A percentile compares a stretch with the other conserved stretches of the same genome.
phyloP scores from a whole-genome alignment of 2,113 vertebrate species.

The Eptesicus fuscus region DNA sequence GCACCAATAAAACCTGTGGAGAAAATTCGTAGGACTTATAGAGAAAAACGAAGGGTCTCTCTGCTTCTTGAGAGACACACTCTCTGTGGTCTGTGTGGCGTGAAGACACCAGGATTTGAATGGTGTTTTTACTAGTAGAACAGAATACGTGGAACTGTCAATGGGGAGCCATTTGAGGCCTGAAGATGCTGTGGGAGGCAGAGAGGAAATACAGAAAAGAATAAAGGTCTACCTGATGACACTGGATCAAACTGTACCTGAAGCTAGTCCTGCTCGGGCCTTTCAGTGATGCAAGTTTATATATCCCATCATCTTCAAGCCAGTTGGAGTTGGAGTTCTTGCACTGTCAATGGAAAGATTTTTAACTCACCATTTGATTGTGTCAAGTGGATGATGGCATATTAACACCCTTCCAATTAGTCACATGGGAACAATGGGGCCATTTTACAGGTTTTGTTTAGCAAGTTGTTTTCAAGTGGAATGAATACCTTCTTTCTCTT shows the following conservation, averaged over 20 bases:
- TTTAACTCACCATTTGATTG: neutral
- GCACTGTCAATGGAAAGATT: neutral
- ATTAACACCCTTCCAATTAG: neutral
- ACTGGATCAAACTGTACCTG: neutral
- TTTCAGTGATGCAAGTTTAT: neutral
- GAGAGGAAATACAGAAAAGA: neutral
- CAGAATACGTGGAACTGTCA: neutral
- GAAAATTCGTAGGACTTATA: neutral
- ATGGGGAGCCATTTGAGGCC: neutral
- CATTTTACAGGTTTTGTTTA: neutral
- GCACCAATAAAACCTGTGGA: neutral
- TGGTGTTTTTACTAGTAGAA: neutral
- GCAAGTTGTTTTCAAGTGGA: neutral
- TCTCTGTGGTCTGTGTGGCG: neutral
- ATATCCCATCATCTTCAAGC: neutral
- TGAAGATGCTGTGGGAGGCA: neutral
- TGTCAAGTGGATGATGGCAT: neutral
- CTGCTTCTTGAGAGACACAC: neutral
- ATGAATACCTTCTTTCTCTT: neutral
- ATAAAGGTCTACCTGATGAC: neutral
- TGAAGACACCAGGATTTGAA: neutral
- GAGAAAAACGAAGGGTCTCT: neutral
- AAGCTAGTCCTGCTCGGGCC: neutral
- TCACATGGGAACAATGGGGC: neutral
- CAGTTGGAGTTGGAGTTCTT: neutral